Base-by-base conservation (phyloP, 2,797 vertebrate genomes). In the Mormyrus hasselquistii region DNA sequence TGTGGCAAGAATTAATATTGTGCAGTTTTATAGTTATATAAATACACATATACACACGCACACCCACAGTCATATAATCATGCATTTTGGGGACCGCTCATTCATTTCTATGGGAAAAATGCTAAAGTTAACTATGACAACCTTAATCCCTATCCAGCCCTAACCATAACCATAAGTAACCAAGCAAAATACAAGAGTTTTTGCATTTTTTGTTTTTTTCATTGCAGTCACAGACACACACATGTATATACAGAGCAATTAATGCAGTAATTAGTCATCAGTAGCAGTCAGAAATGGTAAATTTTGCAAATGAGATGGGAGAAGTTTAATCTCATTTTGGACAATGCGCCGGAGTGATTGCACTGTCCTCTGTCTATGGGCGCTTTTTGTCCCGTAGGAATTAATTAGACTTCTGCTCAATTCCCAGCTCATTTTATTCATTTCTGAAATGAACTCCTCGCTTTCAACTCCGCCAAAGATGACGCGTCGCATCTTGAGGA, bases 401-500 rank as follows among this genome's bases (percentile, higher is more conserved):
- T 89, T 73, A 73, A 87, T 87, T 86, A 89, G 47, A 6, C 55
- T 50, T 65, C 52, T 19, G 10, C 82, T 89, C 49, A 69, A 86
- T 86, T 85, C 53, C 62, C 16, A 49, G 79, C 82, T 89, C 38
- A 50, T 85, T 85, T 49, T 59, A 88, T 85, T 85, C 7, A 12
- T 52, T 59, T 65, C 25, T 86, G 82, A 69, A 41, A 16, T 34
- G n/a, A 89, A 49, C 14, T 47, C 22, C 62, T 85, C 82, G 10
- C 44, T 86, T 89, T 62, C 44, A 52, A 34, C 53, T 34, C 12
- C 2, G 25, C 22, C 44, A 69, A 86, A 86, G 47, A 34, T 57
- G 34, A 38, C n/a, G 44, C 25, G 29, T 22, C 22, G 25, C 22
- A 86, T 86, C 57, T 8, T n/a, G 10, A 34, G 84, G 86, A 86